These are phyloP conservation scores for Ophion costatus DNA, from an alignment of 2,888 invertebrate species.

Conservation along the genomic window DNA sequence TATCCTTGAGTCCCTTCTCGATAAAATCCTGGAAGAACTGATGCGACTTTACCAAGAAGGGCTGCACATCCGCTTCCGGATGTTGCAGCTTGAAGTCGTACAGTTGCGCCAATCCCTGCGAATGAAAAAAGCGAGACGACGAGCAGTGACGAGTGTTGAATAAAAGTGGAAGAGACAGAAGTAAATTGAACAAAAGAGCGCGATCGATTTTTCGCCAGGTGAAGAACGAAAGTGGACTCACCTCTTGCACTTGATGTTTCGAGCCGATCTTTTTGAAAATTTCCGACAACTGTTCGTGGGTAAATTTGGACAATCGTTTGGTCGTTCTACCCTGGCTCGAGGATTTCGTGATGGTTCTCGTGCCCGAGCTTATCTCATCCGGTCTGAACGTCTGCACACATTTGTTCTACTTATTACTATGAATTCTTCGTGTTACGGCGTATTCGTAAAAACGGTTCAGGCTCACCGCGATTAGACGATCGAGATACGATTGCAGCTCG, in stretches of 20 bases:
- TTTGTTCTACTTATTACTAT: conserved; percentile 60
- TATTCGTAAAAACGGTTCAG: conserved; percentile 6
- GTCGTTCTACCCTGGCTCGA: conserved; percentile 79
- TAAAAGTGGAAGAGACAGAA: neutral
- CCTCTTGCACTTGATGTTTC: conserved; percentile 91
- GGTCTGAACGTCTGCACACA: conserved; percentile 83
- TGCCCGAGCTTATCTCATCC: conserved; percentile 81
- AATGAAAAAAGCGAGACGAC: neutral
- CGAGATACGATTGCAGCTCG: conserved; percentile 93
- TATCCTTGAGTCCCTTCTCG: conserved; percentile 89
- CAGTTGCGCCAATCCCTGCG: conserved; percentile 90
- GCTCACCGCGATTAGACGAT: conserved; percentile 91
- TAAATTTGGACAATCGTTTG: conserved; percentile 89
- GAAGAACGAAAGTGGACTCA: conserved; percentile 65
- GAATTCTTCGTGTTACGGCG: conserved; percentile 38
- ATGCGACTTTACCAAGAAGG: conserved; percentile 92
- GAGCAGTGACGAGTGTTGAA: neutral
- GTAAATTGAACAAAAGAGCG: neutral
- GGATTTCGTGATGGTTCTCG: conserved; percentile 75
- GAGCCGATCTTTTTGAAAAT: conserved; percentile 96
- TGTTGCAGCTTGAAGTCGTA: conserved; percentile 91
- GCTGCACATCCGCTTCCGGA: conserved; percentile 92
- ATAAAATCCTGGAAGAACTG: conserved; percentile 95
- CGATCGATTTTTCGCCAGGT: too few relatives aligned
- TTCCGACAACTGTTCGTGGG: conserved; percentile 94